phyloP scores from a whole-genome alignment of 2,888 invertebrate species.

The Dendrolimus pini region DNA sequence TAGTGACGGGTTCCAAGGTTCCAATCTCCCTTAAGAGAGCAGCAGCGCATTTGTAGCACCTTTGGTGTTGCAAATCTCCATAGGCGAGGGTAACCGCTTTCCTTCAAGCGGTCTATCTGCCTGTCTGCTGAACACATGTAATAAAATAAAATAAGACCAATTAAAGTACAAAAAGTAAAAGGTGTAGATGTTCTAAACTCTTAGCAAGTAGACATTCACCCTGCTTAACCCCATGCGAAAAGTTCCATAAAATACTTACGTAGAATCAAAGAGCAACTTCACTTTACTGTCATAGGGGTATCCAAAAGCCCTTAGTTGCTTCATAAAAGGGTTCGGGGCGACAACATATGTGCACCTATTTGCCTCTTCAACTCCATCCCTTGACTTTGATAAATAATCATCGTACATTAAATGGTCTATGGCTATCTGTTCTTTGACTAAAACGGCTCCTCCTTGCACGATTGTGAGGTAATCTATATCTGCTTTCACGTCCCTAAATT shows the following conservation, averaged over 20 bases:
- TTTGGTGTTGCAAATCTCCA: no score
- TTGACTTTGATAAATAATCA: conserved; percentile 81
- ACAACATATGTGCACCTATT: conserved; percentile 86
- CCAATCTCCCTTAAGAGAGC: no score
- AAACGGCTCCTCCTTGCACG: conserved; percentile 50
- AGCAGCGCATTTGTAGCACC: no score
- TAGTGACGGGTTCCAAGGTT: no score
- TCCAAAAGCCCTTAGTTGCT: conserved; percentile 82
- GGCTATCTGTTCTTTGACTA: conserved; percentile 81
- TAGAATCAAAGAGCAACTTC: conserved; percentile 78
- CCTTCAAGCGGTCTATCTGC: no score
- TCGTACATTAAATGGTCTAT: conserved; percentile 82
- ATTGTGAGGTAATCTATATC: conserved; percentile 42
- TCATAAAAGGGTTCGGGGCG: conserved; percentile 81
- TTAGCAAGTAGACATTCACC: no score
- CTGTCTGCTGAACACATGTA: no score
- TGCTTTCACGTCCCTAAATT: conserved; percentile 40
- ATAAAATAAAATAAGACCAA: no score
- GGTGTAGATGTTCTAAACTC: no score
- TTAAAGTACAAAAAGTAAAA: no score
- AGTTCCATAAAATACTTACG: conserved; percentile 69
- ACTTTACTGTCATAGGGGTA: conserved; percentile 80
- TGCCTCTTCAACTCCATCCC: conserved; percentile 73
- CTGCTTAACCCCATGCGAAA: no score
- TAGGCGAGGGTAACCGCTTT: no score